Evolutionary conservation across 2,113 vertebrate genomes (phyloP).

Genomic region (Xerus inauris): DNA sequence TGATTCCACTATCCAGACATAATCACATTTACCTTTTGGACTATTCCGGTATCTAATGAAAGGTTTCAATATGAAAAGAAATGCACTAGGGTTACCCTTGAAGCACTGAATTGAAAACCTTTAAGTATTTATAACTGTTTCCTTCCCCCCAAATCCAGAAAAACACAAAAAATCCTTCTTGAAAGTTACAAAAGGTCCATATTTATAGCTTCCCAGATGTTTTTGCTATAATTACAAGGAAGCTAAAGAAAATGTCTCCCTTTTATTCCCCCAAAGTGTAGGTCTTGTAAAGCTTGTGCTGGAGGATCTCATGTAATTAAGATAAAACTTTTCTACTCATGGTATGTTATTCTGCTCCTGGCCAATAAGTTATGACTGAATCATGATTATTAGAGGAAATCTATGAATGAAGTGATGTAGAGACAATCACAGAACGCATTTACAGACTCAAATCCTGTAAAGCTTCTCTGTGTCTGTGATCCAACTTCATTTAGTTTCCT

Average conservation of each 20-base stretch:
- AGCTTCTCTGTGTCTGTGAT: neutral
- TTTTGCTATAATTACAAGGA: neutral
- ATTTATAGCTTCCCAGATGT: neutral
- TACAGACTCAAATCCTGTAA: neutral
- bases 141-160: neutral
- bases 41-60: slow-evolving; percentile 39
- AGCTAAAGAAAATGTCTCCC: neutral
- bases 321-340: neutral
- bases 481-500: neutral
- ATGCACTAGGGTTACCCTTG: neutral
- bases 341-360: neutral
- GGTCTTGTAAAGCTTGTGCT: neutral
- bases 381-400: neutral
- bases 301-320: neutral
- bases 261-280: slow-evolving; percentile 7
- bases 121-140: slow-evolving; percentile 10
- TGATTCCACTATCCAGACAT: neutral
- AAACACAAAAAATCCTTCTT: neutral
- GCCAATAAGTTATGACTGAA: neutral
- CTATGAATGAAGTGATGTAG: neutral
- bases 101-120: neutral
- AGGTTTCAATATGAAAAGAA: slow-evolving; percentile 9
- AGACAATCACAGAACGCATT: neutral
- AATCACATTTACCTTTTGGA: neutral
- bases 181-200: neutral